Conservation (phyloP, 2,797 vertebrate species). For the Hippoglossus hippoglossus region DNA sequence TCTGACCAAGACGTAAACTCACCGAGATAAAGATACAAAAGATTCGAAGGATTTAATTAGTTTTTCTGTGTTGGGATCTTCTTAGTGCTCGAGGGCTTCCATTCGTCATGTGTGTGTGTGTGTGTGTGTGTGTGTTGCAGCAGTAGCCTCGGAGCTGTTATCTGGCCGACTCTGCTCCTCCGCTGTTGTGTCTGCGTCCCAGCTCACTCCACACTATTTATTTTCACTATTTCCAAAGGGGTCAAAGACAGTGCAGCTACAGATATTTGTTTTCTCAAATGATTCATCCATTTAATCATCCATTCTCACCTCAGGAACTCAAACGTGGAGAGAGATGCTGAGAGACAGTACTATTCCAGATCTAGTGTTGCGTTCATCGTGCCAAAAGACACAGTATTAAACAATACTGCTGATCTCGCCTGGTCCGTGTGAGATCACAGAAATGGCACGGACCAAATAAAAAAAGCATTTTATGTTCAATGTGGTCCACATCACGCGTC, state of each 20-base stretch:
- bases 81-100: background rate
- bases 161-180: slow-evolving; percentile 39
- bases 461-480: slow-evolving; percentile 65
- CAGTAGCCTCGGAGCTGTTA: slow-evolving; percentile 32
- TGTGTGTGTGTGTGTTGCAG: background rate
- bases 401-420: slow-evolving; percentile 46
- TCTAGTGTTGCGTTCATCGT: slow-evolving; percentile 25
- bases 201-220: slow-evolving; percentile 50
- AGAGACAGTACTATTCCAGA: slow-evolving; percentile 25
- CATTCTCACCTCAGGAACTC: slow-evolving; percentile 48
- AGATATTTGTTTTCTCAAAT: slow-evolving; percentile 64
- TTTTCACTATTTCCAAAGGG: slow-evolving; percentile 44
- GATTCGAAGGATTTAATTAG: slow-evolving; percentile 1
- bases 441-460: slow-evolving; percentile 38
- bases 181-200: slow-evolving; percentile 48
- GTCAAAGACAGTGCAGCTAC: slow-evolving; percentile 55
- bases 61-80: slow-evolving; percentile 5
- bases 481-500: slow-evolving; percentile 60
- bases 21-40: slow-evolving; percentile 13
- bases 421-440: slow-evolving; percentile 63
- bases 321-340: slow-evolving; percentile 27
- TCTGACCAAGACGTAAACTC: slow-evolving; percentile 37
- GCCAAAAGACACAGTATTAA: slow-evolving; percentile 69
- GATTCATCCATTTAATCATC: slow-evolving; percentile 63
- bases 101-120: slow-evolving; percentile 8